Evolutionary conservation across 2,113 vertebrate species (phyloP), one percentile per base, ranked within the genome.

Genomic region (Dipodomys ordii): DNA sequence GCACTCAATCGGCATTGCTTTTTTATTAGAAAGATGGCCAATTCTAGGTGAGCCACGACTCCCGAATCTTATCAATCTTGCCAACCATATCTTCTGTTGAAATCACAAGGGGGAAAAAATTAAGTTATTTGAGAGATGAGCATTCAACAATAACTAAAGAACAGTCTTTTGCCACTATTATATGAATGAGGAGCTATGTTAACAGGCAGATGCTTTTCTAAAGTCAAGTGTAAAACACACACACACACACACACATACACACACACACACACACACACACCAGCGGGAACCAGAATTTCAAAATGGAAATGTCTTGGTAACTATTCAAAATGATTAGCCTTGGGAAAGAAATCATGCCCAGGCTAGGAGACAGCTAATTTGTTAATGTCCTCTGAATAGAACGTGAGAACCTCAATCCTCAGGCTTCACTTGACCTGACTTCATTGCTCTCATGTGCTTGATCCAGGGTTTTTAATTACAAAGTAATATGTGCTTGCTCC

Each of bases 51-150:
- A 96, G 97, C 97, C 94, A 96, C 82, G 96, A 96, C 95, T 97
- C 96, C 95, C 93, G 96, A 96, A 92, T 97, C 97, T 98, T 98
- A 98, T 98, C 97, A 98, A 88, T 95, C 98, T 97, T 97, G 94
- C 94, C 97, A 97, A 97, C 97, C 97, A 95, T 97, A 98, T 98
- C 97, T 97, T 25, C 95, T 94, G 20, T 96, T 96, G 95, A 96
- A 97, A 98, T 98, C 98, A 78, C 78, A 78, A 94, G 95, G 15
- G 53, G 53, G 5, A 53, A 95, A n/a, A 95, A 98, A 98, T 98
- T 98, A 97, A 83, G 93, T 94, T 97, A 97, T 97, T 94, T 89
- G 94, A 97, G 91, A 97, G 83, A 95, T 79, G 96, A 97, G 96
- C 90, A 83, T 87, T 84, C 94, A 95, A 81, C 96, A 96, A 97